These are phyloP conservation scores for Pangasianodon hypophthalmus DNA, from an alignment of 2,113 vertebrate species.

Conservation along the genomic window DNA sequence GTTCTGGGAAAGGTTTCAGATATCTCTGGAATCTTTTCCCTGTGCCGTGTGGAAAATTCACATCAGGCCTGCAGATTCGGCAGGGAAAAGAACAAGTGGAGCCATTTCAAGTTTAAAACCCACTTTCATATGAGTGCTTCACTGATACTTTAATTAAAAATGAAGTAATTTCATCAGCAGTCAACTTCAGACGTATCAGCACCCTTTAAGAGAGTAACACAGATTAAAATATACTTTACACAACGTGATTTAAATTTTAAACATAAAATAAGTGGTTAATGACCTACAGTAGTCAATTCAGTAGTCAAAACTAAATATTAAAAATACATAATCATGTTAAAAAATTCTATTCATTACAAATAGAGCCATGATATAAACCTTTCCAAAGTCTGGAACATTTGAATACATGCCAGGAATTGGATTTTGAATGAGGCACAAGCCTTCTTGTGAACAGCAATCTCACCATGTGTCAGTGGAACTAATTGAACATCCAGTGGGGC, in stretches of 20 bases:
- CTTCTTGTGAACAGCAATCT: not conserved
- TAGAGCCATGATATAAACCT: not conserved
- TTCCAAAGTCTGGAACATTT: too few relatives aligned
- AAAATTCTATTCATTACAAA: not conserved
- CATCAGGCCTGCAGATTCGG: not conserved
- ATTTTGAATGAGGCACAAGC: not conserved
- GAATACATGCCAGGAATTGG: not conserved
- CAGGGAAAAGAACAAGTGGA: not conserved
- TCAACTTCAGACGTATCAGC: not conserved
- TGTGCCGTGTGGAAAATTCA: not conserved
- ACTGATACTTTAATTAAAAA: not conserved
- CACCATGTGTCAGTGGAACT: not conserved
- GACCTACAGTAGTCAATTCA: not conserved
- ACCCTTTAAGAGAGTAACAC: not conserved
- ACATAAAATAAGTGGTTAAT: not conserved
- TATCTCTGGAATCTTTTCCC: not conserved
- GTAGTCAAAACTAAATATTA: not conserved
- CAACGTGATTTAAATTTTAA: not conserved
- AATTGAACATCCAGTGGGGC: too few relatives aligned
- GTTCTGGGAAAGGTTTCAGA: conserved; percentile 36
- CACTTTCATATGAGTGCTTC: not conserved
- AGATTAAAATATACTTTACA: not conserved
- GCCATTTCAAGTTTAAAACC: not conserved
- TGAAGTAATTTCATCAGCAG: not conserved
- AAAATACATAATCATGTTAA: too few relatives aligned